A percentile compares a stretch with the other conserved stretches of the same genome.
phyloP scores from a whole-genome alignment of 2,113 vertebrate genomes.

The Notechis scutatus region DNA sequence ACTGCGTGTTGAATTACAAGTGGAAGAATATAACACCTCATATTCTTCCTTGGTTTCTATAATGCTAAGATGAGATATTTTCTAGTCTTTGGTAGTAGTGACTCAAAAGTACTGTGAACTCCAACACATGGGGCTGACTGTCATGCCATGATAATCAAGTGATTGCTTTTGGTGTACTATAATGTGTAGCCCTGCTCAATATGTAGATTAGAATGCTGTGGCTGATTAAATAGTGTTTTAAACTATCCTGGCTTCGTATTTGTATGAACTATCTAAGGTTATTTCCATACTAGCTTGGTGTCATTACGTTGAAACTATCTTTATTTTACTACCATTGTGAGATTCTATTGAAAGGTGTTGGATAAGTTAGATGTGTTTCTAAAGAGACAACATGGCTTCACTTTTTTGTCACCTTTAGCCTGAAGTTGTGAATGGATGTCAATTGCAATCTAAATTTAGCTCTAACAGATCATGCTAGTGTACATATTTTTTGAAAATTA shows the following conservation, averaged over 20 bases:
- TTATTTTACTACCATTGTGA: background rate
- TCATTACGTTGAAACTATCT: background rate
- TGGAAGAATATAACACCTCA: background rate
- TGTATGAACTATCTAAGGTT: background rate
- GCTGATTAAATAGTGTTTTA: background rate
- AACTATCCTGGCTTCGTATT: background rate
- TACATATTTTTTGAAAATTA: background rate
- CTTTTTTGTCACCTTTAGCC: background rate
- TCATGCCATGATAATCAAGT: background rate
- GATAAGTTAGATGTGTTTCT: background rate
- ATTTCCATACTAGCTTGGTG: background rate
- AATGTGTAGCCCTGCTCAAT: background rate
- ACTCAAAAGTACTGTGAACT: background rate
- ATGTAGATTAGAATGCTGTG: background rate
- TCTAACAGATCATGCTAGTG: background rate
- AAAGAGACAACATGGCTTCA: background rate
- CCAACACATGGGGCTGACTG: background rate
- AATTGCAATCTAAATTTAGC: constrained; percentile 2
- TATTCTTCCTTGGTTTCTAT: background rate
- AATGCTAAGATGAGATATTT: background rate
- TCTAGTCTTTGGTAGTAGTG: background rate
- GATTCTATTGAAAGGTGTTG: background rate
- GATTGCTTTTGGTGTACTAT: background rate
- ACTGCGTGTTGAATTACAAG: background rate
- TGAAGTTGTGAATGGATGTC: background rate